phyloP scores from a whole-genome alignment of 2,113 vertebrate species.

The Platanista minor region DNA sequence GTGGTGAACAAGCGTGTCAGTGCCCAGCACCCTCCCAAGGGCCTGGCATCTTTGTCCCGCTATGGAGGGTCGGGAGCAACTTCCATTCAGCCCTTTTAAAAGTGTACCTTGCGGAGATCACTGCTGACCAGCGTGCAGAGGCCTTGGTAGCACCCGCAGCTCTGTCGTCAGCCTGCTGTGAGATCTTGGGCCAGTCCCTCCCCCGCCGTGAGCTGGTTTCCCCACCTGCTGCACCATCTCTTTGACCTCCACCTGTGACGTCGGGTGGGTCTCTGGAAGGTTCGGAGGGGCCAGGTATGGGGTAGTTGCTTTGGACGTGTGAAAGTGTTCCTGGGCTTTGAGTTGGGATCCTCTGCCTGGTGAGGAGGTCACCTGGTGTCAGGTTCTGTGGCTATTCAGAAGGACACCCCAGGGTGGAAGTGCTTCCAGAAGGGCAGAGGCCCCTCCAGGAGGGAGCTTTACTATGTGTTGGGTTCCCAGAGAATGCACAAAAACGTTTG shows the following conservation, averaged over 20 bases:
- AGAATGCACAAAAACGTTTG: accelerated
- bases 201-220: background rate
- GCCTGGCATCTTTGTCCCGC: background rate
- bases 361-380: accelerated
- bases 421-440: accelerated
- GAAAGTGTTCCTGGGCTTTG: background rate
- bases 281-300: background rate
- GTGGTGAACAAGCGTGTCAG: accelerated
- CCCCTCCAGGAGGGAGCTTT: background rate
- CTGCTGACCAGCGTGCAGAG: accelerated
- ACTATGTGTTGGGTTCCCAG: too few relatives aligned
- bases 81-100: background rate
- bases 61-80: accelerated
- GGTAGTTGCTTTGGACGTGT: background rate
- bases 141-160: accelerated
- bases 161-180: background rate
- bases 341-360: accelerated
- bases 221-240: background rate
- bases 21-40: accelerated
- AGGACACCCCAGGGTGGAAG: background rate
- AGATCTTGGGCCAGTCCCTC: background rate
- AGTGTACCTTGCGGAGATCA: accelerated
- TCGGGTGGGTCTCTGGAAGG: background rate
- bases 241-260: background rate
- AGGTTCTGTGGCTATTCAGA: accelerated